Conservation (phyloP, 2,888 invertebrate species). For the Dastarcus helophoroides region DNA sequence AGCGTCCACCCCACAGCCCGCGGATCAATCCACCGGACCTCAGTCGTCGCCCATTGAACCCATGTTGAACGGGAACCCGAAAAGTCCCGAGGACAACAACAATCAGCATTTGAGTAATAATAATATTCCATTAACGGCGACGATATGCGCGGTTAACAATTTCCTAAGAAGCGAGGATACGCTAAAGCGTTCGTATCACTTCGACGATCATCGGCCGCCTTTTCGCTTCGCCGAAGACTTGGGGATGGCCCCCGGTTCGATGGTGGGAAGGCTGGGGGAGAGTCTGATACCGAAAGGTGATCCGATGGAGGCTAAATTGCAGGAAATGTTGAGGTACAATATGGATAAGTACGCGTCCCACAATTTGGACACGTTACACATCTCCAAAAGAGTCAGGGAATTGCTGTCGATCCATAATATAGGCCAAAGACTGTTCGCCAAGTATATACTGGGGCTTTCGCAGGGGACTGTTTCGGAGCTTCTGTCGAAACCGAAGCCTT, state of each 20-base stretch:
- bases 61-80: slow-evolving; percentile 39
- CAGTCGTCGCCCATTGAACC: slow-evolving; percentile 24
- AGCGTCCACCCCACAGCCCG: slow-evolving; percentile 42
- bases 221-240: slow-evolving; percentile 78
- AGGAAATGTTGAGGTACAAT: slow-evolving; percentile 88
- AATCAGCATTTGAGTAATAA: slow-evolving; percentile 40
- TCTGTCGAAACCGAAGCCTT: slow-evolving; percentile 96
- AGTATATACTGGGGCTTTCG: slow-evolving; percentile 90
- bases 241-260: slow-evolving; percentile 67
- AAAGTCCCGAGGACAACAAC: slow-evolving; percentile 43
- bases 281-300: slow-evolving; percentile 86
- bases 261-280: slow-evolving; percentile 76
- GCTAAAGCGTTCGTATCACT: slow-evolving; percentile 52
- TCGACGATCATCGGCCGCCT: slow-evolving; percentile 67
- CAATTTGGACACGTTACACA: slow-evolving; percentile 88
- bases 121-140: slow-evolving; percentile 39
- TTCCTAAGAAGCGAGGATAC: slow-evolving; percentile 38
- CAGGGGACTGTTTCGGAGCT: slow-evolving; percentile 98
- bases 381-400: slow-evolving; percentile 86
- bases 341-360: slow-evolving; percentile 94
- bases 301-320: slow-evolving; percentile 85
- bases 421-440: slow-evolving; percentile 96
- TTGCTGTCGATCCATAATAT: slow-evolving; percentile 94
- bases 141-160: slow-evolving; percentile 37
- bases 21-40: slow-evolving; percentile 26